Evolutionary conservation across 1,140 invertebrate species (phyloP), one percentile per base, ranked within the genome.

Genomic region (Cephus cinctus): DNA sequence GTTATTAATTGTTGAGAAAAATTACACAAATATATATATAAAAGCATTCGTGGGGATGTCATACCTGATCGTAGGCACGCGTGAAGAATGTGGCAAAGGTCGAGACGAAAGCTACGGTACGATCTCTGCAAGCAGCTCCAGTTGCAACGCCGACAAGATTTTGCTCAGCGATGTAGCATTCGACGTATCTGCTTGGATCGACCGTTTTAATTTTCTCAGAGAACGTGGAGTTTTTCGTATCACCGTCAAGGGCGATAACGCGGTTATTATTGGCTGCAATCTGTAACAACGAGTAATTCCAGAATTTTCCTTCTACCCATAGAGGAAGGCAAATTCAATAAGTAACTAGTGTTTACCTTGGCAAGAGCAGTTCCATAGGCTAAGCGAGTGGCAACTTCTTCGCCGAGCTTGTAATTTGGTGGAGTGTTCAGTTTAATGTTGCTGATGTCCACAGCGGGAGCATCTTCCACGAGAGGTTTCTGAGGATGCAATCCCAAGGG

Each of bases 121-220:
- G 82, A 63, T 92, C 86, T 53, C 96, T 81, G 64, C 92, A 96
- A 34, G 89, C 88, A 22, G 88, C 85, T 21, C 98, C 98, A 59
- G 97, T 94, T 0, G 90, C 96, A 48, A 98, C 93, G 31, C 96
- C 96, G 56, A 98, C 92, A 57, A 98, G 75, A 78, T 98, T 98
- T 80, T 99, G 97, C 75, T 99, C 98, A 43, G 97, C 97, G 67
- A 99, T 99, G 77, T 90, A 99, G 73, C 97, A 98, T 77, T 99
- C 96, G 47, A 99, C 86, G 73, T 93, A 98, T 54, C 94, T 86
- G 15, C 44, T 54, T 0, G 84, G 78, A 70, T 86, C 86, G 1
- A 87, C 84, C 43, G 86, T 83, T 65, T 88, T 89, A 36, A 99
- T 84, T 70, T 94, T 96, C 43, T 96, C 91, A 14, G 96, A 90